These are phyloP conservation scores for Protonemura montana DNA, from an alignment of 2,888 invertebrate species.

Conservation along the genomic window DNA sequence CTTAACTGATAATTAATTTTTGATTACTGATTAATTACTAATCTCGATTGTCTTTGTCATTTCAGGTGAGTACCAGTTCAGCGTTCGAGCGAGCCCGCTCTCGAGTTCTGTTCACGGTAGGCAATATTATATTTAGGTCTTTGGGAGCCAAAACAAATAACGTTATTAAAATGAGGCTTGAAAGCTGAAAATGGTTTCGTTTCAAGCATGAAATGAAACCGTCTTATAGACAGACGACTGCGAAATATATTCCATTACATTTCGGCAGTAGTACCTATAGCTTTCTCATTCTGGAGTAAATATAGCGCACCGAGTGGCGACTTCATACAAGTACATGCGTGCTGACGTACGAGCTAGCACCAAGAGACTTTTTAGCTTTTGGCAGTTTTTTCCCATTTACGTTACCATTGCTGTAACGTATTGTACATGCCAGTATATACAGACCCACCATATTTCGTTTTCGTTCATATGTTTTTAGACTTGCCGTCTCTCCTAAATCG, in stretches of 20 bases:
- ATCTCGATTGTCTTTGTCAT: constrained; percentile 5
- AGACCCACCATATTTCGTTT: neutral
- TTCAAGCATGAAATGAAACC: neutral
- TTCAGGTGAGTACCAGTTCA: constrained; percentile 5
- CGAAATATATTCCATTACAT: constrained; percentile 5
- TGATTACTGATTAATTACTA: constrained; percentile 12
- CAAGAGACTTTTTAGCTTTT: neutral
- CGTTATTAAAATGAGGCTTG: constrained; percentile 12
- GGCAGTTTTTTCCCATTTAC: neutral
- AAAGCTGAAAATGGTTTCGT: neutral
- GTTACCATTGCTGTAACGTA: neutral
- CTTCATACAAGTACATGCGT: neutral
- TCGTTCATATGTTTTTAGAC: neutral
- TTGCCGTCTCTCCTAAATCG: neutral
- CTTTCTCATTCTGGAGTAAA: neutral
- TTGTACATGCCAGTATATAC: no score
- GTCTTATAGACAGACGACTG: neutral
- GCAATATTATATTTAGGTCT: neutral
- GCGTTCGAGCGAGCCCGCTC: neutral
- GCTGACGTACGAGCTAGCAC: neutral
- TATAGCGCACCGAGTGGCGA: neutral
- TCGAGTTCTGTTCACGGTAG: neutral
- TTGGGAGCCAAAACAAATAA: neutral
- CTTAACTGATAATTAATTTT: neutral
- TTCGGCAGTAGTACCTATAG: neutral